These are phyloP conservation scores for Elgonia sp. DNA, from an alignment of 2,888 invertebrate species.

Conservation along the genomic window DNA sequence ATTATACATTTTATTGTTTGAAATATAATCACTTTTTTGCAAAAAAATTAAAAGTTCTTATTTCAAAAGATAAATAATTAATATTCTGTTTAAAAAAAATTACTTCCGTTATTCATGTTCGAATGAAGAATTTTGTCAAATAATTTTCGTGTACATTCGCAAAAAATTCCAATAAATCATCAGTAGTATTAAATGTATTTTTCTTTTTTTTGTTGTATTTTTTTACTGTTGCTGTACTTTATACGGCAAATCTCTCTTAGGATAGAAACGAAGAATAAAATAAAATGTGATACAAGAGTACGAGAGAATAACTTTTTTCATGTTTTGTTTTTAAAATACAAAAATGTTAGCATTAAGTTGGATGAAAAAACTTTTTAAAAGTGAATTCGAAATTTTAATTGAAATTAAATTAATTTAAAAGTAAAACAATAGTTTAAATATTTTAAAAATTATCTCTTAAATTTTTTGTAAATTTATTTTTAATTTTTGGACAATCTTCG, in stretches of 20 bases:
- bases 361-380: too few species aligned
- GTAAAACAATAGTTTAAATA: too few species aligned
- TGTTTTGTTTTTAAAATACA: neutral
- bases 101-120: neutral
- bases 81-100: too few species aligned
- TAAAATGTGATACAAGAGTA: slow-evolving; percentile 17
- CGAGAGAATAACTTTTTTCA: too few species aligned
- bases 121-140: slow-evolving; percentile 20
- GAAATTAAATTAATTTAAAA: too few species aligned
- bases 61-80: neutral
- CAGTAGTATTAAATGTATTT: slow-evolving; percentile 28
- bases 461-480: too few species aligned
- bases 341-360: neutral
- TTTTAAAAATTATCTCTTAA: too few species aligned
- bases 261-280: slow-evolving; percentile 10
- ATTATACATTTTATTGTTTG: too few species aligned
- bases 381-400: too few species aligned
- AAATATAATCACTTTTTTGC: too few species aligned
- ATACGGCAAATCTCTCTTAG: slow-evolving; percentile 28
- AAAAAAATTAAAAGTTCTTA: too few species aligned
- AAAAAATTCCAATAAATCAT: slow-evolving; percentile 36
- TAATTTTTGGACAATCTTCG: too few species aligned
- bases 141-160: neutral
- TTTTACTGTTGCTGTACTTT: slow-evolving; percentile 12
- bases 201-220: slow-evolving; percentile 10